These are phyloP conservation scores for Macropus fuliginosus DNA, from an alignment of 2,797 vertebrate genomes.

Conservation along the genomic window DNA sequence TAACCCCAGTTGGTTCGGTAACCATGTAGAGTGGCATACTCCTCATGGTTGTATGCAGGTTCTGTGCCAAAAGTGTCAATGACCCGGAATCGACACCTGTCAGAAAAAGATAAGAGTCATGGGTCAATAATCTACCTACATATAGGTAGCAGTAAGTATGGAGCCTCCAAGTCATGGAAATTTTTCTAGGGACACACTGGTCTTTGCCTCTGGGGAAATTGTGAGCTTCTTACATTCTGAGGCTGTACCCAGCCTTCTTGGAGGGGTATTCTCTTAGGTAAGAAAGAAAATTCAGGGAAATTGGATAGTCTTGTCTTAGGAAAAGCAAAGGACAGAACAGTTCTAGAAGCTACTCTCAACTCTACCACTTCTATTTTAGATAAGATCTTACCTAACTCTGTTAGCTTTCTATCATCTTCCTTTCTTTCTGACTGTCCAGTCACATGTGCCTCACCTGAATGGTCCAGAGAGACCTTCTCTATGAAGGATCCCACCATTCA, in stretches of 20 bases:
- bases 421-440: neutral
- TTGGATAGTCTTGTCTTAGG: neutral
- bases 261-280: neutral
- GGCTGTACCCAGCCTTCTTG: neutral
- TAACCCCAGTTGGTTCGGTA: conserved; percentile 99
- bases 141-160: neutral
- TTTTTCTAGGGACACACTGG: neutral
- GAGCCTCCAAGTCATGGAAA: neutral
- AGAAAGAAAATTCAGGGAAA: neutral
- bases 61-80: conserved; percentile 98
- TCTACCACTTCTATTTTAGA: neutral
- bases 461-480: neutral
- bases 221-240: rapidly evolving
- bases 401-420: neutral
- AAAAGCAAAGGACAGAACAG: neutral
- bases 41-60: conserved; percentile 96
- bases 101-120: neutral
- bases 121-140: neutral
- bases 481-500: neutral
- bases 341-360: neutral
- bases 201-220: neutral
- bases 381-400: neutral
- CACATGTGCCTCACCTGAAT: neutral
- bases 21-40: conserved; percentile 94
- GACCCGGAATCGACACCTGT: conserved; percentile 95